Conservation (phyloP, 2,888 invertebrate genomes). For the Macropis europaea region DNA sequence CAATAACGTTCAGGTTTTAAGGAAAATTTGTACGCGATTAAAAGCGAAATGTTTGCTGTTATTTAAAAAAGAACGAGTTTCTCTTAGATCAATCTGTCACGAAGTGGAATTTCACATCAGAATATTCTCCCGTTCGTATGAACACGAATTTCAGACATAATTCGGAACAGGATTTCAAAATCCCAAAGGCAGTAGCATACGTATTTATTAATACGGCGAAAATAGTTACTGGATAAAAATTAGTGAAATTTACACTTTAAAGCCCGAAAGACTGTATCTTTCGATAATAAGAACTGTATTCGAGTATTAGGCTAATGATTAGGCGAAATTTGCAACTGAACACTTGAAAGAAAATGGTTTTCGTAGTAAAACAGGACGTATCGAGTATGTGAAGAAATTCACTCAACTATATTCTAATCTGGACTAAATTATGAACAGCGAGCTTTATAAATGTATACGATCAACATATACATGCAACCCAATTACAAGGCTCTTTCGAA, state of each 20-base stretch:
- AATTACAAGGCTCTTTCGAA: background rate
- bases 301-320: conserved; percentile 62
- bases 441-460: conserved; percentile 33
- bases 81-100: background rate
- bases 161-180: background rate
- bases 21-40: conserved; percentile 9
- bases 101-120: background rate
- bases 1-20: conserved; percentile 16
- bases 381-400: background rate
- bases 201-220: background rate
- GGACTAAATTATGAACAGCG: background rate
- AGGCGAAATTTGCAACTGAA: conserved; percentile 43
- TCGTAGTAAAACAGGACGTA: conserved; percentile 42
- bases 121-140: background rate
- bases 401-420: background rate
- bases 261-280: conserved; percentile 25
- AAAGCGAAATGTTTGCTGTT: background rate
- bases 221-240: conserved; percentile 15
- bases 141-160: background rate
- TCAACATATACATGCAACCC: background rate
- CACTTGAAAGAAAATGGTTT: background rate
- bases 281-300: conserved; percentile 36
- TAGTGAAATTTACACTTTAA: conserved; percentile 1
- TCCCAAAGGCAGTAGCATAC: background rate
- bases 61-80: background rate